A percentile compares a stretch with the other conserved stretches of the same genome.
phyloP scores from a whole-genome alignment of 2,113 vertebrate species.

The Rhea pennata region DNA sequence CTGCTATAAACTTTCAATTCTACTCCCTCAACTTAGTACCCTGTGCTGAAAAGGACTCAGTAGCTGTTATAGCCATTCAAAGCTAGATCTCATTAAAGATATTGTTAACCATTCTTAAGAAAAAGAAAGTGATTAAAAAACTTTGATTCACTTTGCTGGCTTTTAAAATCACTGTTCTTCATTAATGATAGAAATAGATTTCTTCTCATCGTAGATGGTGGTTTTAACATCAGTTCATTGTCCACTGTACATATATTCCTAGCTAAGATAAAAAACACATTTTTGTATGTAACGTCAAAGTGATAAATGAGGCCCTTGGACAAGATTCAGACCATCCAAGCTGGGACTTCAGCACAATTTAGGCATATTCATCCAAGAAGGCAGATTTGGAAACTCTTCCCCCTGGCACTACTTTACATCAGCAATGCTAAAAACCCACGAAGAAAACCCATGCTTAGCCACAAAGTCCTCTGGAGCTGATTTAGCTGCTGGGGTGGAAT shows the following conservation, averaged over 20 bases:
- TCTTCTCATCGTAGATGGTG: background rate
- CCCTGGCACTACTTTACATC: background rate
- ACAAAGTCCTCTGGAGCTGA: background rate
- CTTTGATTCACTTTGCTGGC: background rate
- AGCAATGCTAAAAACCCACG: background rate
- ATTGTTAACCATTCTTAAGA: background rate
- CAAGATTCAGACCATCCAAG: background rate
- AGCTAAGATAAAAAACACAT: background rate
- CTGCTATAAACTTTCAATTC: slow-evolving; percentile 33
- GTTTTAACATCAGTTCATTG: background rate
- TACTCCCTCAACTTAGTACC: background rate
- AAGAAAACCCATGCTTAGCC: background rate
- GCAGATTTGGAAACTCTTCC: background rate
- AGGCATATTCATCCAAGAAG: background rate
- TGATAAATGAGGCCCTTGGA: background rate
- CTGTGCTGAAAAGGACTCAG: background rate
- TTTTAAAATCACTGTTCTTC: slow-evolving; percentile 3
- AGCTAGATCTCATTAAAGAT: slow-evolving; percentile 43
- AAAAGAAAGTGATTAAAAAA: slow-evolving; percentile 13
- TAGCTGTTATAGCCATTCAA: slow-evolving; percentile 10
- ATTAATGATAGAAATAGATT: background rate
- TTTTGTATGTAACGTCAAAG: background rate
- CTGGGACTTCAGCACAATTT: background rate
- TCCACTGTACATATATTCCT: background rate
- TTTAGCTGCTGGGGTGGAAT: background rate